These are phyloP conservation scores for Formica aserva DNA, from an alignment of 2,888 invertebrate species.

Conservation along the genomic window DNA sequence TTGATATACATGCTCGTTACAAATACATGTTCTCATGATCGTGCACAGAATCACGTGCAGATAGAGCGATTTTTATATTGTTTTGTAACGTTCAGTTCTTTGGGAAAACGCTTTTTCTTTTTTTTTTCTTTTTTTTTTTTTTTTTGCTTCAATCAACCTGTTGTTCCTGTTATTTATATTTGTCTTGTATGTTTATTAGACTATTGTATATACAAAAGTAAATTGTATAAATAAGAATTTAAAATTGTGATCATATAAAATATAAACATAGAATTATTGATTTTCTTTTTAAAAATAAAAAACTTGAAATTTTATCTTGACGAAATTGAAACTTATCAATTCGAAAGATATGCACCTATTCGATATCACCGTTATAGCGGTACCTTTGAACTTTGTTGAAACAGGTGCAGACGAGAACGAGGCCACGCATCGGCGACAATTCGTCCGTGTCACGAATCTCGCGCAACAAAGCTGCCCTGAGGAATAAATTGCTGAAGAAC, in stretches of 20 bases:
- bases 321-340: background rate
- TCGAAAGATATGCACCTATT: background rate
- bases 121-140: background rate
- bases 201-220: background rate
- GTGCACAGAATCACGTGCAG: background rate
- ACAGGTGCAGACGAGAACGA: constrained; percentile 81
- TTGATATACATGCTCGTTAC: constrained; percentile 16
- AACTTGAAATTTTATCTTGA: background rate
- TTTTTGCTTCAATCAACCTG: background rate
- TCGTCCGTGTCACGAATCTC: constrained; percentile 75
- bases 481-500: constrained; percentile 83
- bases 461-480: constrained; percentile 81
- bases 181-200: background rate
- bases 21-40: constrained; percentile 14
- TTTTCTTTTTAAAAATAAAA: background rate
- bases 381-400: constrained; percentile 35
- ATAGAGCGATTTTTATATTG: constrained; percentile 49
- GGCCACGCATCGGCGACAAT: constrained; percentile 75
- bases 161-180: background rate
- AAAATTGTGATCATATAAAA: background rate
- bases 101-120: background rate
- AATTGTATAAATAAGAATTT: background rate
- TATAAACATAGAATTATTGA: background rate
- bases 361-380: background rate
- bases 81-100: background rate